phyloP scores from a whole-genome alignment of 2,797 vertebrate species.

The Garrulus glandarius region DNA sequence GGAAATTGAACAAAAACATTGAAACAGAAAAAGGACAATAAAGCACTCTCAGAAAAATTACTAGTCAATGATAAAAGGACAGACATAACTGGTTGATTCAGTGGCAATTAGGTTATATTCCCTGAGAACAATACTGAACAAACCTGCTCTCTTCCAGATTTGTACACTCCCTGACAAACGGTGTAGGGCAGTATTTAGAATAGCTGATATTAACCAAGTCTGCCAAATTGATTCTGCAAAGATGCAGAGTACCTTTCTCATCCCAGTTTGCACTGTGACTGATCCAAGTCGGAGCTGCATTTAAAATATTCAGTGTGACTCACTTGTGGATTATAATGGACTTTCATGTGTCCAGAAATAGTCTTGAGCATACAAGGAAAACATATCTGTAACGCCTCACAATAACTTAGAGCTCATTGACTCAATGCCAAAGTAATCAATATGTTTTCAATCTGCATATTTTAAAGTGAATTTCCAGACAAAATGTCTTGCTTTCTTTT shows the following conservation, averaged over 20 bases:
- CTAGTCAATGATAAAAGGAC: background rate
- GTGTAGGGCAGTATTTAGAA: background rate
- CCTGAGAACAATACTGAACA: background rate
- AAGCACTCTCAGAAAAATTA: background rate
- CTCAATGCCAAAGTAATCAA: background rate
- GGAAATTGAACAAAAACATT: background rate
- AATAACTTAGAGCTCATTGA: background rate
- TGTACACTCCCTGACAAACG: background rate
- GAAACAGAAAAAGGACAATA: background rate
- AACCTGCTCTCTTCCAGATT: background rate
- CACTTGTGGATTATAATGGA: background rate
- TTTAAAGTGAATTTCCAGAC: background rate
- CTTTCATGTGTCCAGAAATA: background rate
- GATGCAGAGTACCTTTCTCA: background rate
- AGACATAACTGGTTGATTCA: background rate
- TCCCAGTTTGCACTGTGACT: background rate
- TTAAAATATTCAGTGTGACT: background rate
- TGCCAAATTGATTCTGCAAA: background rate
- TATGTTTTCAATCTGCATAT: background rate
- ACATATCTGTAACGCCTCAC: background rate
- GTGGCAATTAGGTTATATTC: background rate
- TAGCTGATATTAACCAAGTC: background rate
- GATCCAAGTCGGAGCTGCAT: background rate
- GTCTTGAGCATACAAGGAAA: background rate
- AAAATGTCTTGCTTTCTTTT: background rate